Evolutionary conservation across 1,140 invertebrate species (phyloP), one percentile per base, ranked within the genome.

Genomic region (Drosophila sucinea): DNA sequence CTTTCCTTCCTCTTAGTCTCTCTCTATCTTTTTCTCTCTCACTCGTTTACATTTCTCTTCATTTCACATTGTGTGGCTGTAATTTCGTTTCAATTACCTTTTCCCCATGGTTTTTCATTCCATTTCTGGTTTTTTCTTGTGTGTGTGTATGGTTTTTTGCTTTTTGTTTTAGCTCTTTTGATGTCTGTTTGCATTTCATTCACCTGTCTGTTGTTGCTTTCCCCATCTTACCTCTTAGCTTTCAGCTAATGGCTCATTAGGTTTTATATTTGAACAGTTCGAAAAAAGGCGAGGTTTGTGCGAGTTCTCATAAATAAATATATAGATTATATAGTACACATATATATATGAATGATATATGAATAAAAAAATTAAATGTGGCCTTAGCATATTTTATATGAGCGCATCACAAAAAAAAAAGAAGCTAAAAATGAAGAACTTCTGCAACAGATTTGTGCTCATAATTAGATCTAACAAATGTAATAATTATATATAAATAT

Each of bases 351-450:
- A 32, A 67, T 60, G 23, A 70, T 66, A 70, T 64, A 67, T 60
- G 30, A 66, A 76, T 72, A 86, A 67, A 68, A 64, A 77, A 64
- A 77, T 77, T 84, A 83, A 87, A 87, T 78, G 84, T 87, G 84
- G 84, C 84, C 84, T 87, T 87, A 87, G 84, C 73, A 89, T 87
- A 70, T 87, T 83, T 80, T 51, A 51, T 70, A 77, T 73, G 82
- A 86, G 83, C 75, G 75, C 6, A 51, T 44, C 62, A 73, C 10
- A 38, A 77, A 51, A 41, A 70, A 47, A 33, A 47, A 75, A 67
- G 66, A 68, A 66, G 66, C 60, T 67, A 79, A 63, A 67, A 67
- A 54, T 29, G 65, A 74, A 79, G n/a, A 51, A 51, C 78, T 75
- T 85, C 58, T 73, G 60, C 54, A 33, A 67, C 47, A 32, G 35